These are phyloP conservation scores for Anneissia japonica DNA, from an alignment of 35 echinoderm and acorn worm species.

Conservation along the genomic window DNA sequence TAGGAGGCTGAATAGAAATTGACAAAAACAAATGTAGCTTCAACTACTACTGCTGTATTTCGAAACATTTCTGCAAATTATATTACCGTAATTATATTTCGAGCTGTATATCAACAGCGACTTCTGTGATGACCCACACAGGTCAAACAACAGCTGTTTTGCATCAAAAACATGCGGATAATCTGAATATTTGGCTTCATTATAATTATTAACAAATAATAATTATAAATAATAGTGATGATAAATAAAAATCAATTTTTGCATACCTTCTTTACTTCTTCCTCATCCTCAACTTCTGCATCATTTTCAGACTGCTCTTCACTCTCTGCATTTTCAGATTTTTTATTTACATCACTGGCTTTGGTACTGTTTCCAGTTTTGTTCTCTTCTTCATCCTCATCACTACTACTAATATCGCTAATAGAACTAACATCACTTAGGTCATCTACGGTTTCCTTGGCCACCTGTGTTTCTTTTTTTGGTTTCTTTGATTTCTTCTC, in stretches of 20 bases:
- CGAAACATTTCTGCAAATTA: too few species aligned
- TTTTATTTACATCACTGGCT: constrained; percentile 12
- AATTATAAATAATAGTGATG: too few species aligned
- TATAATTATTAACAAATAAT: too few species aligned
- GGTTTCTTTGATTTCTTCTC: constrained; percentile 20
- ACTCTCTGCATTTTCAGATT: background rate
- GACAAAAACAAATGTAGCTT: too few species aligned
- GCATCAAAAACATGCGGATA: too few species aligned
- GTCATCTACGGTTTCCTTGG: background rate
- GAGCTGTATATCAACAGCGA: too few species aligned
- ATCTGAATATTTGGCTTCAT: too few species aligned
- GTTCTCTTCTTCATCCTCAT: background rate
- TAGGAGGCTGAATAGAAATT: constrained; percentile 53
- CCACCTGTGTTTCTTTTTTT: constrained; percentile 49
- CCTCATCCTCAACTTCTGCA: constrained; percentile 8
- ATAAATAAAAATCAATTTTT: too few species aligned
- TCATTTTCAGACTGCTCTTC: background rate
- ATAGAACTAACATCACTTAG: background rate
- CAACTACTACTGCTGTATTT: too few species aligned
- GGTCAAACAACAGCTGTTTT: too few species aligned
- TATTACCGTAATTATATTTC: too few species aligned
- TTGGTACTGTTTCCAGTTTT: background rate
- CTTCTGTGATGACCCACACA: too few species aligned
- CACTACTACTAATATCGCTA: background rate
- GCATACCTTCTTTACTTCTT: constrained; percentile 38